Conservation (phyloP, 1,140 invertebrate species). For the Homarus americanus region DNA sequence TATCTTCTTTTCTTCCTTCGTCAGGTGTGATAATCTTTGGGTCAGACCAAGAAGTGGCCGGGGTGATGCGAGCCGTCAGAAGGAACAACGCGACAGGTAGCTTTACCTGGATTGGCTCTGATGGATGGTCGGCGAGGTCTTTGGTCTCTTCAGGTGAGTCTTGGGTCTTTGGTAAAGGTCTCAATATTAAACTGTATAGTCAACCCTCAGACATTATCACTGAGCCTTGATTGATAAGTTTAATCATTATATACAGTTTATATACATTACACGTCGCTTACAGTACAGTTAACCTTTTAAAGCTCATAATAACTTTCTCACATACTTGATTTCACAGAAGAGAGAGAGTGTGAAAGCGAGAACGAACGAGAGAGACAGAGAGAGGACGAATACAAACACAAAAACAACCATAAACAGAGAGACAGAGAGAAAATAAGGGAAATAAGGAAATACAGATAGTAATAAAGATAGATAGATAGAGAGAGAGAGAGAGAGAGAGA, state of each 20-base stretch:
- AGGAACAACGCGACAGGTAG: constrained; percentile 91
- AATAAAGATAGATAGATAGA: too few relatives aligned
- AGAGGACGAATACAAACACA: too few relatives aligned
- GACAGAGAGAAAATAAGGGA: too few relatives aligned
- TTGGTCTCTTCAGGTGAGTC: constrained; percentile 75
- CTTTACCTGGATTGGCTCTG: constrained; percentile 97
- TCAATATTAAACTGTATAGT: not conserved
- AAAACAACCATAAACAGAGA: too few relatives aligned
- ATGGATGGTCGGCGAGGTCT: constrained; percentile 93
- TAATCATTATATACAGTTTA: not conserved
- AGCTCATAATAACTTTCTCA: too few relatives aligned
- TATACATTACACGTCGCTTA: not conserved
- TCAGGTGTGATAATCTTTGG: constrained; percentile 96
- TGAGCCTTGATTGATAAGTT: not conserved
- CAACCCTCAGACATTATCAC: not conserved
- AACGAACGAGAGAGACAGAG: too few relatives aligned
- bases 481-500: too few relatives aligned
- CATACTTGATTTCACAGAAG: too few relatives aligned
- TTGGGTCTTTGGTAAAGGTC: not conserved
- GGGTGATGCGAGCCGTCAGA: constrained; percentile 94
- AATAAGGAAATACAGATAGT: too few relatives aligned
- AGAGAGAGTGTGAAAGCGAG: too few relatives aligned
- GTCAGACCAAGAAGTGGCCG: constrained; percentile 96
- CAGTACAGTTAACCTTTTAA: too few relatives aligned
- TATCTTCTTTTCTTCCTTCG: not conserved